Evolutionary conservation across 2,113 vertebrate species (phyloP).

Genomic region (Anhinga anhinga): DNA sequence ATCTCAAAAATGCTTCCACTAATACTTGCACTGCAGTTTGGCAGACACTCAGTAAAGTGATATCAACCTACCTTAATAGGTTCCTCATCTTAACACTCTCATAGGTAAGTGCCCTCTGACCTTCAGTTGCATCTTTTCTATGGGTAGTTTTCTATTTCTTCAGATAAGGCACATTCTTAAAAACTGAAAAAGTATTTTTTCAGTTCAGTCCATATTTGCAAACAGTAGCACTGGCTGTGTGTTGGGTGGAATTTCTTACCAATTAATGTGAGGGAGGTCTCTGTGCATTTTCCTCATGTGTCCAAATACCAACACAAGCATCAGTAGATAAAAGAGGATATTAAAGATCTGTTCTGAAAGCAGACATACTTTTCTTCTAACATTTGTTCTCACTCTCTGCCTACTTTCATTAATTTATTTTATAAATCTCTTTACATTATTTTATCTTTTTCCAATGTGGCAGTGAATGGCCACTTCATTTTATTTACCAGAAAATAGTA

Average conservation of each 20-base stretch:
- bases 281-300: background rate
- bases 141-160: background rate
- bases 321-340: background rate
- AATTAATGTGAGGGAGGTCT: background rate
- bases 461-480: background rate
- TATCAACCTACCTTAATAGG: background rate
- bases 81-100: background rate
- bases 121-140: background rate
- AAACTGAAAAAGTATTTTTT: background rate
- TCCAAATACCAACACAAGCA: background rate
- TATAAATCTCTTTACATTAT: background rate
- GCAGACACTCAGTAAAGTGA: background rate
- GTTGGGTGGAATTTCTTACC: background rate
- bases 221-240: background rate
- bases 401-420: background rate
- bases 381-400: background rate
- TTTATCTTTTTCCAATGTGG: background rate
- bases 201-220: background rate
- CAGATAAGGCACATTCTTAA: background rate
- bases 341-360: background rate
- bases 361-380: background rate
- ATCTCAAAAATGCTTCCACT: background rate
- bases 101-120: background rate
- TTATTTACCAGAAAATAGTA: conserved; percentile 47
- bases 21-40: background rate